Percentiles rank a stretch among this genome's conserved stretches.
Conservation (phyloP, 1,140 invertebrate species). For the Oncopeltus fasciatus region DNA sequence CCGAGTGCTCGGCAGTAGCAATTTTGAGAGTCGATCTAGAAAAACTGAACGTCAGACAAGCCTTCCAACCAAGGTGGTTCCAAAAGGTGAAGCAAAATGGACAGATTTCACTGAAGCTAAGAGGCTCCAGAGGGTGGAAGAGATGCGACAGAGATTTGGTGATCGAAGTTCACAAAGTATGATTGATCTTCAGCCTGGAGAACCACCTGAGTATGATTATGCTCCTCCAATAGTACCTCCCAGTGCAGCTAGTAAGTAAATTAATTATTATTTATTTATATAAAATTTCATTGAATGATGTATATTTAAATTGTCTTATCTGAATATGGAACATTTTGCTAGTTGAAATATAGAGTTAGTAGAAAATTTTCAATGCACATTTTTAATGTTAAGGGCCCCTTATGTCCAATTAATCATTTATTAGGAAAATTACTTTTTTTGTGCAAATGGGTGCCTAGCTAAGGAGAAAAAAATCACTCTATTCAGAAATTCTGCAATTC, state of each 20-base stretch:
- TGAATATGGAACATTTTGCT: too few species aligned
- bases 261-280: too few species aligned
- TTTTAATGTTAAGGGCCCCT: too few species aligned
- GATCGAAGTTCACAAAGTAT: constrained; percentile 25
- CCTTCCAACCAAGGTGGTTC: constrained; percentile 19
- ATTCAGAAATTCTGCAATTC: too few species aligned
- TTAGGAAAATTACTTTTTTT: too few species aligned
- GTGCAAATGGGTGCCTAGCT: too few species aligned
- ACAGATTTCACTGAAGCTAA: constrained; percentile 29
- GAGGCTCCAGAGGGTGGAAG: constrained; percentile 27
- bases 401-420: too few species aligned
- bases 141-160: constrained; percentile 31
- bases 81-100: constrained; percentile 42
- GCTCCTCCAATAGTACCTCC: constrained; percentile 32
- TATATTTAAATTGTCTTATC: too few species aligned
- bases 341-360: too few species aligned
- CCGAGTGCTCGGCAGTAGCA: constrained; percentile 39
- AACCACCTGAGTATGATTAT: constrained; percentile 44
- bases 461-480: too few species aligned
- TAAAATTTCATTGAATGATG: too few species aligned
- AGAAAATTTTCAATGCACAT: too few species aligned
- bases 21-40: constrained; percentile 38
- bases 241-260: constrained; percentile 26
- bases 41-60: constrained; percentile 25
- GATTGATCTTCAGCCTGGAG: constrained; percentile 36